phyloP scores from a whole-genome alignment of 2,113 vertebrate species.

The Sander vitreus region DNA sequence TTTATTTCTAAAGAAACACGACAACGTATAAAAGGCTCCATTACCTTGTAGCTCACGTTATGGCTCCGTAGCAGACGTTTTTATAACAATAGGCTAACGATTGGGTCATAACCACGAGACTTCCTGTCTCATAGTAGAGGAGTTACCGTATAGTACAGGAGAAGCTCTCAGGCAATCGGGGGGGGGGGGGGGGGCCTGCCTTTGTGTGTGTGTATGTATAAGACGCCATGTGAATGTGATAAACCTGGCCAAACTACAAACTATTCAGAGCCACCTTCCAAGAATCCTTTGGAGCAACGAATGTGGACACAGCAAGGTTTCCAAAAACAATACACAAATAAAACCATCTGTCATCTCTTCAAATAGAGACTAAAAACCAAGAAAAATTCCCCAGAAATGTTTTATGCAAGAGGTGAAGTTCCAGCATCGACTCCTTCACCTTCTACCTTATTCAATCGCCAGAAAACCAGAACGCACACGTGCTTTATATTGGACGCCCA shows the following conservation, averaged over 20 bases:
- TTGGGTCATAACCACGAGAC: no score
- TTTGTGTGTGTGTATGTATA: no score
- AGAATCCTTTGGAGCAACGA: background rate
- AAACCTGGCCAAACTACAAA: background rate
- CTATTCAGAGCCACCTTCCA: background rate
- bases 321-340: background rate
- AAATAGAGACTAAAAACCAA: background rate
- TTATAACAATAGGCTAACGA: no score
- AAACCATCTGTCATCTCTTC: background rate
- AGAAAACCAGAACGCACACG: slow-evolving; percentile 40
- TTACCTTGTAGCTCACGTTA: no score
- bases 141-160: no score
- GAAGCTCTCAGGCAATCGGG: no score
- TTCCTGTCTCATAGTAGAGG: no score
- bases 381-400: slow-evolving; percentile 17
- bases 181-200: no score
- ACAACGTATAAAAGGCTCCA: no score
- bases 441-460: slow-evolving; percentile 17
- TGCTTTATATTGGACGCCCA: slow-evolving; percentile 57
- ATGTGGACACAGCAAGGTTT: background rate
- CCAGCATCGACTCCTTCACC: slow-evolving; percentile 13
- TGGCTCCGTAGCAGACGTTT: no score
- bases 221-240: no score
- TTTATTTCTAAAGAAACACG: no score
- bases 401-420: slow-evolving; percentile 32